Evolutionary conservation across 2,113 vertebrate species (phyloP), one percentile per base, ranked within the genome.

Genomic region (Hippocampus zosterae): DNA sequence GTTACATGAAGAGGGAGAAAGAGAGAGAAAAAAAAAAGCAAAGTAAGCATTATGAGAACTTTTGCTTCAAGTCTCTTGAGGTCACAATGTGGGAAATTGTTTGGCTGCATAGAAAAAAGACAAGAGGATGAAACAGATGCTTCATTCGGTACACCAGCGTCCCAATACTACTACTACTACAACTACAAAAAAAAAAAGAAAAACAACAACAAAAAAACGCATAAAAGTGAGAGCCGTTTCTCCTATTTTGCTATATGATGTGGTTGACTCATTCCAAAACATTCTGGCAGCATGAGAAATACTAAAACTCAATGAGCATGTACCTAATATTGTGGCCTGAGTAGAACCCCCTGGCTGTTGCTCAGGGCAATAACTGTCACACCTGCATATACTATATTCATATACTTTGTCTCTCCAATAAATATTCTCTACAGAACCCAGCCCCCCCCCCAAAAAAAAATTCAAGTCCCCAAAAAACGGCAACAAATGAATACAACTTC

Each of bases 71-170:
- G 44, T 46, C 13, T 37, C 76, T 82, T 77, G 78, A 87, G 83
- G 80, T 84, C 81, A 86, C 71, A 78, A 79, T 70, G 84, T 88
- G 76, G 63, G 80, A 81, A 37, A 84, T 78, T 78, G 23, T 65
- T 83, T 67, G 85, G 85, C 88, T 88, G 86, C 87, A 84, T 74
- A 85, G 79, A 79, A 83, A 88, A 69, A 81, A 85, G 80, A 74
- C 75, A 79, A 68, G 63, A 80, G 68, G 68, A 72, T 57, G 69
- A 88, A 86, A 84, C 48, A 68, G 67, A 48, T 57, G 75, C 70
- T 84, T 71, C 80, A 84, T 57, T 57, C 25, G 55, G 55, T 57
- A 15, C 25, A 11, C 56, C 25, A 10, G 12, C 44, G 3, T 15
- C 44, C 12, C 56, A 4, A 15, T 6, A 27, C 33, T 37, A 12